Evolutionary conservation across 1,140 invertebrate species (phyloP), one percentile per base, ranked within the genome.

Genomic region (Cotesia vestalis): DNA sequence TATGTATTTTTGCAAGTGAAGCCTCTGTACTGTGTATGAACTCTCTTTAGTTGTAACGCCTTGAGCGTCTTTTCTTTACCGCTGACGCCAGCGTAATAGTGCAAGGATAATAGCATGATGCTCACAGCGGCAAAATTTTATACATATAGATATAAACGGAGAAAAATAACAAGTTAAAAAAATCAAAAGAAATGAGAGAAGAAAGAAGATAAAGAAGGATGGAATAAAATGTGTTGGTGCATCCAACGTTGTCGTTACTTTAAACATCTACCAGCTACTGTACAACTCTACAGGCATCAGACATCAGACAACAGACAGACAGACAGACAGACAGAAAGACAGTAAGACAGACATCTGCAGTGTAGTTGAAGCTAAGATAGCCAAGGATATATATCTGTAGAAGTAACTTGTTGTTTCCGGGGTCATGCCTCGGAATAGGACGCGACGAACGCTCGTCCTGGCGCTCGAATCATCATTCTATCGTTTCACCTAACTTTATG

Each of bases 381-480:
- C 12, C 40, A 11, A 46, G 40, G 40, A 46, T 46, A 46, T 46
- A 46, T 55, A 55, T 55, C 53, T 55, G n/a, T 34, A 61, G 53
- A 17, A 17, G 5, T 20, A 57, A 17, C 53, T 14, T 57, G 62
- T 64, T 40, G 79, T 84, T 87, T 87, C 85, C 85, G 84, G 85
- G 84, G 80, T 86, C 85, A 84, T 77, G 79, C 73, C 83, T 81
- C 79, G 77, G 78, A 85, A 85, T 84, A 82, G 79, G 84, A 80
- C 78, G 80, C 79, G 78, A 75, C 78, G 71, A 79, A 76, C 71
- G 61, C 74, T 81, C 78, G 81, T 83, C 78, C 76, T 78, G 81
- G 80, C 81, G 83, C 80, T 82, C 79, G 80, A 67, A 69, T 72
- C 51, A 71, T 72, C 69, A 72, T 69, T 62, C 59, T 62, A 60